Conservation (phyloP, 2,888 invertebrate species). For the Stenotaenia linearis region DNA sequence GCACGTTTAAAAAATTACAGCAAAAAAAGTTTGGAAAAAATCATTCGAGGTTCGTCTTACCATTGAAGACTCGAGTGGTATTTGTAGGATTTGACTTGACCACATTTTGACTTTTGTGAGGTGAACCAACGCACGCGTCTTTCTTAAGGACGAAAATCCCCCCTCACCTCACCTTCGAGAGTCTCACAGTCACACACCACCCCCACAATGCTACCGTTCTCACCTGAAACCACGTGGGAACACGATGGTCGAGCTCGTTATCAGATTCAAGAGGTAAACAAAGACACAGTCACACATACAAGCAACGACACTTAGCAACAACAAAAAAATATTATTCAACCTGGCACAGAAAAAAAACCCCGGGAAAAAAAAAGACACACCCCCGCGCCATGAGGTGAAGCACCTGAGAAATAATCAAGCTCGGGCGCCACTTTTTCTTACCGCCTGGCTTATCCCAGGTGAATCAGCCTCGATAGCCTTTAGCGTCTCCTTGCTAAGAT, state of each 20-base stretch:
- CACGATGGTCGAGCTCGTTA: constrained; percentile 17
- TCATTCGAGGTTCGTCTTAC: neutral
- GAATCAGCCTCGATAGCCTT: constrained; percentile 6
- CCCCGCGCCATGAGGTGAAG: constrained; percentile 24
- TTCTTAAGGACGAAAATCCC: constrained; percentile 18
- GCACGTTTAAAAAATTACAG: too few species aligned
- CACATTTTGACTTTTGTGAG: constrained; percentile 23
- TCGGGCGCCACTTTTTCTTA: constrained; percentile 7
- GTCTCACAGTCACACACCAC: constrained; percentile 20
- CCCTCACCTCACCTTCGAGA: neutral
- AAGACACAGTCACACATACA: neutral
- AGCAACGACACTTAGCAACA: neutral
- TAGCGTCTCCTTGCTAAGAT: constrained; percentile 22
- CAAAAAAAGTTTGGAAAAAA: neutral
- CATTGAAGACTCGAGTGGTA: constrained; percentile 5
- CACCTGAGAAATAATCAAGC: constrained; percentile 20
- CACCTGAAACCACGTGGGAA: constrained; percentile 19
- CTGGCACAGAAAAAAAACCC: neutral
- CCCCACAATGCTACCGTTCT: constrained; percentile 24
- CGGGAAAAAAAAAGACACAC: neutral
- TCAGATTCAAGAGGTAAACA: constrained; percentile 14
- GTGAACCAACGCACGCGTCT: constrained; percentile 13
- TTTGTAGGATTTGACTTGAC: constrained; percentile 17
- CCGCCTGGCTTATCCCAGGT: constrained; percentile 21
- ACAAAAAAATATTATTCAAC: neutral